Percentiles rank a stretch among this genome's conserved stretches.
Evolutionary conservation across 2,797 vertebrate genomes (phyloP).

Genomic region (Amblyopsis hoosieri): DNA sequence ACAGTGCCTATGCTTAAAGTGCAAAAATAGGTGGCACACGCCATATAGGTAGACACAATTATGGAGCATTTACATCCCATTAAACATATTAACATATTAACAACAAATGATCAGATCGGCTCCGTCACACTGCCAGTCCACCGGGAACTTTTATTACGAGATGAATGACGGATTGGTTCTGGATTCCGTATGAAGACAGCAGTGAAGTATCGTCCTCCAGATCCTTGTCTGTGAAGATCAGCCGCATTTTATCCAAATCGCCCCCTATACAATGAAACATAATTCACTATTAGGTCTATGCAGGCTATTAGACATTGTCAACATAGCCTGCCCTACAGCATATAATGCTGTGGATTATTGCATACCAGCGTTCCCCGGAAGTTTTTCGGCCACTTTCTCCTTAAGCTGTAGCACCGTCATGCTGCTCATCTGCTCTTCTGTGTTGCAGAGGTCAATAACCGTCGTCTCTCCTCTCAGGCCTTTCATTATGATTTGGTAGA

Average conservation of each 20-base stretch:
- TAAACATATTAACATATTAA: neutral
- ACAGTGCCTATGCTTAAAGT: no score
- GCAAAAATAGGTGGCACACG: no score
- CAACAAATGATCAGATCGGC: neutral
- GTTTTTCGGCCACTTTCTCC: slow-evolving; percentile 51
- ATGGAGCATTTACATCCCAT: no score
- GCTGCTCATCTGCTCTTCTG: slow-evolving; percentile 58
- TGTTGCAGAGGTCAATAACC: slow-evolving; percentile 57
- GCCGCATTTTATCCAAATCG: slow-evolving; percentile 14
- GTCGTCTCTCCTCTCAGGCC: slow-evolving; percentile 59
- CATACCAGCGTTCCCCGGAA: slow-evolving; percentile 53
- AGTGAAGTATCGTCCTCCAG: slow-evolving; percentile 30
- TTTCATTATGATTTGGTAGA: slow-evolving; percentile 58
- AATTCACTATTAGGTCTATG: neutral
- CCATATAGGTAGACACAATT: no score
- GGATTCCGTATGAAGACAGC: slow-evolving; percentile 54
- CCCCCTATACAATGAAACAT: slow-evolving; percentile 16
- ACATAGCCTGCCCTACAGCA: no score
- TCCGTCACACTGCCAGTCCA: slow-evolving; percentile 30
- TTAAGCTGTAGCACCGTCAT: slow-evolving; percentile 60
- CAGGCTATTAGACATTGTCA: neutral
- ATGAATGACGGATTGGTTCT: slow-evolving; percentile 60
- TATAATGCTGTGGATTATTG: neutral
- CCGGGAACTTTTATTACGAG: slow-evolving; percentile 61
- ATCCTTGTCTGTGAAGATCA: slow-evolving; percentile 57